Conservation (phyloP, 2,113 vertebrate genomes). For the Toxotes jaculatrix region DNA sequence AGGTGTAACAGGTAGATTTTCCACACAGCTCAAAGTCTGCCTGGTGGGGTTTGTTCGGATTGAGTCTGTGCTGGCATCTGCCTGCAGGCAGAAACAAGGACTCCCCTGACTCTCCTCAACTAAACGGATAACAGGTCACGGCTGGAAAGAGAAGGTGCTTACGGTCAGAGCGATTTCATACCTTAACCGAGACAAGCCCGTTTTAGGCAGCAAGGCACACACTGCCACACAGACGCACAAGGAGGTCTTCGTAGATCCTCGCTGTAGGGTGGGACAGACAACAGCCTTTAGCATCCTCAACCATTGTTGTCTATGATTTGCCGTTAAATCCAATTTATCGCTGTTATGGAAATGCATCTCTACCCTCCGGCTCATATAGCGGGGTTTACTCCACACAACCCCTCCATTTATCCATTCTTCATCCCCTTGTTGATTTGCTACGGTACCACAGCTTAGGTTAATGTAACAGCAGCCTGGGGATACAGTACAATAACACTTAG, state of each 20-base stretch:
- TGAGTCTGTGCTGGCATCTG: constrained; percentile 68
- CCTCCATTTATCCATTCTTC: constrained; percentile 63
- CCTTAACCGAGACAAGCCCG: constrained; percentile 72
- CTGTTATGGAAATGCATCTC: constrained; percentile 83
- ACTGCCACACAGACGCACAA: constrained; percentile 15
- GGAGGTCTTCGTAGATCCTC: constrained; percentile 54
- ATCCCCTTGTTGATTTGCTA: constrained; percentile 73
- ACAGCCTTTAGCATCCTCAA: constrained; percentile 65
- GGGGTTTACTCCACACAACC: constrained; percentile 69
- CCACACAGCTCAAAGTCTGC: constrained; percentile 5
- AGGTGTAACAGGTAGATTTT: constrained; percentile 60
- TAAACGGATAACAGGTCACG: constrained; percentile 85
- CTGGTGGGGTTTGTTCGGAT: constrained; percentile 18
- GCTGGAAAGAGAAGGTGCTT: constrained; percentile 75
- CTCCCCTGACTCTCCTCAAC: constrained; percentile 63
- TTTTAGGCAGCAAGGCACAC: constrained; percentile 55
- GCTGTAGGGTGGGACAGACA: constrained; percentile 72
- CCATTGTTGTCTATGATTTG: constrained; percentile 85
- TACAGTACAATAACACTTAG: constrained; percentile 3
- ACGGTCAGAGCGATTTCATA: constrained; percentile 85
- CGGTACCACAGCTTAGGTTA: constrained; percentile 65
- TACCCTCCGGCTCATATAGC: constrained; percentile 75
- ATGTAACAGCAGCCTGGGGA: constrained; percentile 67
- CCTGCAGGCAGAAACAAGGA: constrained; percentile 53
- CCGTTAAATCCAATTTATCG: constrained; percentile 89